Percentiles rank a stretch among this genome's conserved stretches.
phyloP scores from a whole-genome alignment of 2,113 vertebrate species.

The Calyptommatus sinebrachiatus region DNA sequence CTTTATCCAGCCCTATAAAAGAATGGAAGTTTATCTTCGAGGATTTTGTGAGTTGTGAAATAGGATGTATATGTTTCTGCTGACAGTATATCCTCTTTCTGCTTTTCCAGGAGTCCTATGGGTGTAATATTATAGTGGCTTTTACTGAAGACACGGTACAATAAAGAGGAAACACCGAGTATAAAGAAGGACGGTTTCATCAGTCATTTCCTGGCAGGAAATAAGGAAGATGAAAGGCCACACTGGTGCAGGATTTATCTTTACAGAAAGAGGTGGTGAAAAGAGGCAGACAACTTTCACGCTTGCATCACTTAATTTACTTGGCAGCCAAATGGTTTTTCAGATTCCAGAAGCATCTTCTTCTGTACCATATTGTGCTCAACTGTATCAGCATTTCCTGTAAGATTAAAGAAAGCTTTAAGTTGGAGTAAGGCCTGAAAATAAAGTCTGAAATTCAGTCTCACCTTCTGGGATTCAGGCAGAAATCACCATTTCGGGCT shows the following conservation, averaged over 20 bases:
- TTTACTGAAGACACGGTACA: background rate
- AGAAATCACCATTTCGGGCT: no score
- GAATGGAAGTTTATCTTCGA: background rate
- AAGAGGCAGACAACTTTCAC: background rate
- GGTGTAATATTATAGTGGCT: background rate
- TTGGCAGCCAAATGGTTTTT: background rate
- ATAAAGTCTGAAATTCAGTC: no score
- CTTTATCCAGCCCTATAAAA: no score
- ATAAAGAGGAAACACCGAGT: background rate
- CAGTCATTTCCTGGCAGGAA: background rate
- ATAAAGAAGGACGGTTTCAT: conserved; percentile 7
- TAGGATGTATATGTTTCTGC: background rate
- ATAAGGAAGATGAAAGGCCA: conserved; percentile 10
- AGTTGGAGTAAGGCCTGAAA: no score
- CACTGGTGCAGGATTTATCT: conserved; percentile 22
- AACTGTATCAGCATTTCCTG: no score
- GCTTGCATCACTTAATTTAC: conserved; percentile 6
- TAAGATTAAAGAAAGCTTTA: no score
- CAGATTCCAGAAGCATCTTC: no score
- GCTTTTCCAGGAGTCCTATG: conserved; percentile 2
- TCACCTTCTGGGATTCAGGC: no score
- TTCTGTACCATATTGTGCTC: no score
- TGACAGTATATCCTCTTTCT: background rate
- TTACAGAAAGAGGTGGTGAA: conserved; percentile 37
- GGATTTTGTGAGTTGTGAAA: background rate